Evolutionary conservation across 2,113 vertebrate genomes (phyloP), one percentile per base, ranked within the genome.

Genomic region (Acrocephalus arundinaceus): DNA sequence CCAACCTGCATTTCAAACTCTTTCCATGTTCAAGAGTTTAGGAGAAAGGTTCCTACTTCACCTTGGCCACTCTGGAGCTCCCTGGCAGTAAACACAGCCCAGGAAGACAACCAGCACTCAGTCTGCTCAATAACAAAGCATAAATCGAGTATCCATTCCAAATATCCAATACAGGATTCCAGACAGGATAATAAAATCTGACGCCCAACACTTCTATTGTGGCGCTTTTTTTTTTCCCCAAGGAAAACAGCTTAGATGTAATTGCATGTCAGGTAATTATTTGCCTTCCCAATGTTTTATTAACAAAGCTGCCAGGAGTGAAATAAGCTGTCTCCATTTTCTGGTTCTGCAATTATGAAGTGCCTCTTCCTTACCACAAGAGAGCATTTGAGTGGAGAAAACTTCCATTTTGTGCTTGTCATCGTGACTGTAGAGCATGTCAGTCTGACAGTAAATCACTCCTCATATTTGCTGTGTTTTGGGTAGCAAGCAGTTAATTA

Each of bases 321-420:
- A 93, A 95, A 92, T 90, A 96, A 95, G 65, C 89, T 89, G 95
- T 88, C 87, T 93, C 87, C 61, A 41, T 54, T 62, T 95, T 91
- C 88, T 94, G 93, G 66, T 97, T 97, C 89, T 82, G 58, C 91
- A 86, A 59, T 95, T 97, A 94, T 49, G 23, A 97, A 96, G 91
- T 86, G 93, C 41, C 41, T 96, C 77, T 93, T 94, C 90, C 91
- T 96, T 95, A 94, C 96, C 93, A 92, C 84, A 78, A 46, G 88
- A 95, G 93, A 97, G 85, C 71, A 95, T 96, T 94, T 97, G 83
- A 89, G 79, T 80, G 71, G 97, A 96, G 94, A 92, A 94, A 88
- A 94, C 73, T 91, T 96, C 72, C 66, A 93, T 92, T 96, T 88
- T 78, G 83, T 30, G 62, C 59, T 92, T 95, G 86, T 91, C 88